A percentile compares a stretch with the other conserved stretches of the same genome.
Evolutionary conservation across 1,140 invertebrate species (phyloP).

Genomic region (Nasonia vitripennis): DNA sequence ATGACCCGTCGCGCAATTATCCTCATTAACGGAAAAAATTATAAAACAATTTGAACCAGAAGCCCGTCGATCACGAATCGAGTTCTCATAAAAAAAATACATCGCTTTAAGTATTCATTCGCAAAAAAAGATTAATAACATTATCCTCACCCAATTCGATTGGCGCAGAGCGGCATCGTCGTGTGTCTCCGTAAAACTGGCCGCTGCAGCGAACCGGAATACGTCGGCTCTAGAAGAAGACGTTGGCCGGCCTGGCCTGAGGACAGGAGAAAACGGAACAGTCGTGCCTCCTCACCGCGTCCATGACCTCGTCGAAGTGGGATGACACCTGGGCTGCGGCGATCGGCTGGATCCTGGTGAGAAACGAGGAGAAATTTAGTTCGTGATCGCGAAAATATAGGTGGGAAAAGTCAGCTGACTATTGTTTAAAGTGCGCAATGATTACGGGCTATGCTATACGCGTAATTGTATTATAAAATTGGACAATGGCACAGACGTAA

Average conservation of each 20-base stretch:
- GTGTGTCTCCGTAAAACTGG: background rate
- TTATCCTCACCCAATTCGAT: slow-evolving; percentile 13
- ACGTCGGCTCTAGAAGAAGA: slow-evolving; percentile 10
- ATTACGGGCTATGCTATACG: too few species aligned
- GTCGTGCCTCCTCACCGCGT: slow-evolving; percentile 76
- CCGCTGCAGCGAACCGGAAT: background rate
- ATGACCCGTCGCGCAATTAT: background rate
- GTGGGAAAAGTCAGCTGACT: too few species aligned
- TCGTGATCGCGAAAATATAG: background rate
- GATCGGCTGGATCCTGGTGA: slow-evolving; percentile 75
- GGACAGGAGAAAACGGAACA: slow-evolving; percentile 77
- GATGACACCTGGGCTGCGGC: slow-evolving; percentile 73
- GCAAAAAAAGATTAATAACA: too few species aligned
- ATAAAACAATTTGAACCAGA: too few species aligned
- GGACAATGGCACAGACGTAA: too few species aligned
- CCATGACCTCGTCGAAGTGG: slow-evolving; percentile 79
- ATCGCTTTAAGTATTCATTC: too few species aligned
- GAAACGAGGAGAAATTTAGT: slow-evolving; percentile 34
- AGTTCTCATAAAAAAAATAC: too few species aligned
- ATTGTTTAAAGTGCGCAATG: too few species aligned
- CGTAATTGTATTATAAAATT: too few species aligned
- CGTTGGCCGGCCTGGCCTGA: slow-evolving; percentile 60
- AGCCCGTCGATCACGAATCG: too few species aligned
- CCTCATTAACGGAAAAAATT: background rate
- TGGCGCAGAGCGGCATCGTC: background rate